phyloP scores from a whole-genome alignment of 2,113 vertebrate genomes.

The Cranoglanis bouderius region DNA sequence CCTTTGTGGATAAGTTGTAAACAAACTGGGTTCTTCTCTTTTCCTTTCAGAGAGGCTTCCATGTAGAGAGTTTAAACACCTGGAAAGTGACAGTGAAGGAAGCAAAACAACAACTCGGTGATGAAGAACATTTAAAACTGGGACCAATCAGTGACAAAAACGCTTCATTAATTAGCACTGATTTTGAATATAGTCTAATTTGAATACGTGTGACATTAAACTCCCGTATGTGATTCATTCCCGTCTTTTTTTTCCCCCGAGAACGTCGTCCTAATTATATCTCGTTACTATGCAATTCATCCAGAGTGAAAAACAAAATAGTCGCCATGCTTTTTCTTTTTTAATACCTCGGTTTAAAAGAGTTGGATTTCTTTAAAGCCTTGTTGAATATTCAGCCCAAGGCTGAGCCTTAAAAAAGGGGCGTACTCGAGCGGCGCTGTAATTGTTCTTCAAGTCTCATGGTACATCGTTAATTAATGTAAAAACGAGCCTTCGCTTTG shows the following conservation, averaged over 20 bases:
- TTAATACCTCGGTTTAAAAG: background rate
- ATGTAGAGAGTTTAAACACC: background rate
- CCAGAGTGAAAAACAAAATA: background rate
- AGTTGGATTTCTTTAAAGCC: slow-evolving; percentile 7
- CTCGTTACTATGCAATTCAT: background rate
- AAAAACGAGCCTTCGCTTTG: slow-evolving; percentile 48
- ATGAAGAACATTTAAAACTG: background rate
- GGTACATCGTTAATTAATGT: slow-evolving; percentile 58
- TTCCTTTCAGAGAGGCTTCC: background rate
- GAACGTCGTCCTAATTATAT: background rate
- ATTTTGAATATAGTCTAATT: background rate
- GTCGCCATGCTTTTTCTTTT: background rate
- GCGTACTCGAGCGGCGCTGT: background rate
- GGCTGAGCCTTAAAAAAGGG: slow-evolving; percentile 10
- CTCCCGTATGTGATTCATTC: background rate
- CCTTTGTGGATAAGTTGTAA: background rate
- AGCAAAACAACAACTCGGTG: background rate
- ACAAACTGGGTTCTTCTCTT: background rate
- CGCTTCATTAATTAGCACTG: background rate
- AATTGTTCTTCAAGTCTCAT: slow-evolving; percentile 52
- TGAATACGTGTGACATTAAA: background rate
- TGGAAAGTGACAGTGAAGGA: background rate
- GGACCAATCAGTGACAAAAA: background rate
- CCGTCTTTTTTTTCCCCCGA: background rate
- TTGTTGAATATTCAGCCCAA: background rate